A percentile compares a stretch with the other conserved stretches of the same genome.
These are phyloP conservation scores for Brachyistius frenatus DNA, from an alignment of 2,113 vertebrate species.

Conservation along the genomic window DNA sequence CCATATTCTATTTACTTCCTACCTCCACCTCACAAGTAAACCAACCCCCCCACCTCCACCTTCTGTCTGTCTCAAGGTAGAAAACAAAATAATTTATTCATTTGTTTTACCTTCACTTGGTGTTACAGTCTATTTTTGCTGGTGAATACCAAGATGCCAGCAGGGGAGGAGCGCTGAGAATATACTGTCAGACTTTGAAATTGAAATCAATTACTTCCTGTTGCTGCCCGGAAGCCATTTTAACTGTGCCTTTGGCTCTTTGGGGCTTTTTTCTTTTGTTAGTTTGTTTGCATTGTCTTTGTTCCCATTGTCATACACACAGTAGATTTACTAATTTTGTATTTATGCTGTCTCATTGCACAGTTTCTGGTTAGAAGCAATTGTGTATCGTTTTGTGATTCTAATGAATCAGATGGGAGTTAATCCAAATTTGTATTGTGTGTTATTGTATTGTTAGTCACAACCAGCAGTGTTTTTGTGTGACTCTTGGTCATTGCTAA, in stretches of 20 bases:
- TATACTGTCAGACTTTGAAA: constrained; percentile 12
- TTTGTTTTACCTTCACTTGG: constrained; percentile 46
- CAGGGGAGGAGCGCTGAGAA: neutral
- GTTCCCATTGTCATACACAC: neutral
- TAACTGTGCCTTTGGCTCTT: neutral
- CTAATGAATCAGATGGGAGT: constrained; percentile 4
- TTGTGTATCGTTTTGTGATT: constrained; percentile 28
- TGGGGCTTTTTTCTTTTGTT: neutral
- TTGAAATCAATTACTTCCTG: constrained; percentile 13
- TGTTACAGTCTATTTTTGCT: constrained; percentile 55
- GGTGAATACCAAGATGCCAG: constrained; percentile 42
- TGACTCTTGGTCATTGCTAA: neutral
- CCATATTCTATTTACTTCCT: constrained; percentile 7
- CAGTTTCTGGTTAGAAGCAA: neutral
- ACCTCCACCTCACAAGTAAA: constrained; percentile 1
- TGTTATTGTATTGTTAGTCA: neutral
- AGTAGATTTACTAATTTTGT: neutral
- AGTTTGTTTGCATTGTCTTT: neutral
- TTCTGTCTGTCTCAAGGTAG: constrained; percentile 39
- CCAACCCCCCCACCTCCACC: neutral
- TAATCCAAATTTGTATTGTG: constrained; percentile 22
- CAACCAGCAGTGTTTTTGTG: neutral
- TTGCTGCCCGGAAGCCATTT: neutral
- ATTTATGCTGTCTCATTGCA: neutral
- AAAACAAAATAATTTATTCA: constrained; percentile 74